Evolutionary conservation across 2,113 vertebrate genomes (phyloP).

Genomic region (Isichthys henryi): DNA sequence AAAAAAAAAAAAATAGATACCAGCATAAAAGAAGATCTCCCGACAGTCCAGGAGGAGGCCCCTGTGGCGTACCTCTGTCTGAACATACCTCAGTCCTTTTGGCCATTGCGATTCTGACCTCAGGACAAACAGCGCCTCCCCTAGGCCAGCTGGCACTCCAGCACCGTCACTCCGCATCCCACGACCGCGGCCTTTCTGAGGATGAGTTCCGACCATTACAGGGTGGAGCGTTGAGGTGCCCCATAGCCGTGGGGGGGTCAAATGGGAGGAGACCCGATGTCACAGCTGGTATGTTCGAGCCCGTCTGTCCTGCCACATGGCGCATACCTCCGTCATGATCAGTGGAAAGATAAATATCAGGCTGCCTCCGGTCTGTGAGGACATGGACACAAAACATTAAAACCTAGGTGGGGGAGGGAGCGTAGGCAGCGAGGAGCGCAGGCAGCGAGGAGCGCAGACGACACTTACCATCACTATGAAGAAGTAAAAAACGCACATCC

Average conservation of each 20-base stretch:
- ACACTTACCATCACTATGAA: slow-evolving; percentile 88
- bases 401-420: background rate
- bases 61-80: background rate
- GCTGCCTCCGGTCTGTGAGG: slow-evolving; percentile 73
- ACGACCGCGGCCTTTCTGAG: background rate
- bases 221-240: background rate
- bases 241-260: background rate
- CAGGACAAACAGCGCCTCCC: background rate
- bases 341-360: slow-evolving; percentile 79
- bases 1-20: background rate
- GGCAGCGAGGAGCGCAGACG: background rate
- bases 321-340: slow-evolving; percentile 61
- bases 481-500: slow-evolving; percentile 95
- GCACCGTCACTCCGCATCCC: background rate
- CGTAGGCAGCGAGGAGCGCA: background rate
- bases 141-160: background rate
- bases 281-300: slow-evolving; percentile 48
- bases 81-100: background rate
- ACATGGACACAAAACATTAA: background rate
- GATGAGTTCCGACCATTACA: background rate
- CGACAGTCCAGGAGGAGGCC: background rate
- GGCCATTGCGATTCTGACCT: background rate
- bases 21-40: background rate
- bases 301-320: slow-evolving; percentile 59
- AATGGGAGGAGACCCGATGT: slow-evolving; percentile 8